phyloP scores from a whole-genome alignment of 2,888 invertebrate species.

The Eupithecia insigniata region DNA sequence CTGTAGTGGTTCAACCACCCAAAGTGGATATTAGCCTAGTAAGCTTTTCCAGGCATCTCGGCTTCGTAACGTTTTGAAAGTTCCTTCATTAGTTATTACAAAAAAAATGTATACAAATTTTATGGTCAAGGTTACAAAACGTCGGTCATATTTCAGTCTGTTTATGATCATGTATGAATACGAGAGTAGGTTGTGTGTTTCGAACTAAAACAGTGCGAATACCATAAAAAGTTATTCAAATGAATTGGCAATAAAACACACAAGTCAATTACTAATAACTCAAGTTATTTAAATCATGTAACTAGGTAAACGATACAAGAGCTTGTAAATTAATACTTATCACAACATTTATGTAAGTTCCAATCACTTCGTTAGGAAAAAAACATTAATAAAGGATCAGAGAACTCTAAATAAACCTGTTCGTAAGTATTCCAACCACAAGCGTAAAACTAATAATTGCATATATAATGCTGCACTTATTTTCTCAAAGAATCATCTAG shows the following conservation, averaged over 20 bases:
- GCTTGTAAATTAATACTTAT: conserved; percentile 31
- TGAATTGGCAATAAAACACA: conserved; percentile 30
- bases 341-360: conserved; percentile 23
- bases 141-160: background rate
- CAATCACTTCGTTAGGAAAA: conserved; percentile 21
- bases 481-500: background rate
- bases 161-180: background rate
- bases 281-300: conserved; percentile 30
- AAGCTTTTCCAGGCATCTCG: background rate
- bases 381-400: conserved; percentile 17
- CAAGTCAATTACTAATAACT: conserved; percentile 28
- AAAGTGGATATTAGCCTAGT: background rate
- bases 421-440: background rate
- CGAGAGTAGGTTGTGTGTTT: background rate
- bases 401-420: conserved; percentile 1
- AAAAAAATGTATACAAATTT: background rate
- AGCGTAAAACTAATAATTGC: background rate
- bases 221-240: conserved; percentile 13
- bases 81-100: background rate
- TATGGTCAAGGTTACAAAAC: background rate
- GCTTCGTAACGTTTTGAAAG: background rate
- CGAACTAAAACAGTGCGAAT: background rate
- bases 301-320: conserved; percentile 13
- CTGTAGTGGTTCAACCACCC: background rate
- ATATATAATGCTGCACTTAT: background rate